Evolutionary conservation across 2,113 vertebrate genomes (phyloP).

Genomic region (Larimichthys polyactis): DNA sequence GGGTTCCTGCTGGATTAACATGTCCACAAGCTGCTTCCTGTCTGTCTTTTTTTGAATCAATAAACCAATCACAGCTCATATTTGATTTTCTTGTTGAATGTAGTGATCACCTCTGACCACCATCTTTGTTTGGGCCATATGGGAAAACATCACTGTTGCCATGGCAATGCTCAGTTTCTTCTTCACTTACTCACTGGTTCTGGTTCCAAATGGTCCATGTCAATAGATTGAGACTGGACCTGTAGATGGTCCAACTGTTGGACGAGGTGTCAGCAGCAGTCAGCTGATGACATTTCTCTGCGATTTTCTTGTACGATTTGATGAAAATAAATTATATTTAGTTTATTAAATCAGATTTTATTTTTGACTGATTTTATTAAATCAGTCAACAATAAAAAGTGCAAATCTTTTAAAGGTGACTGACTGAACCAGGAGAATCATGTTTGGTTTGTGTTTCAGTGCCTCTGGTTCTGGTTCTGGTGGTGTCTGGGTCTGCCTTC

Average conservation of each 20-base stretch:
- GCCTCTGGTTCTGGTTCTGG: conserved; percentile 25
- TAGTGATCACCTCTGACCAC: not conserved
- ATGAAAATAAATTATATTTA: no score
- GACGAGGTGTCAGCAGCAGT: no score
- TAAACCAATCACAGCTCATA: not conserved
- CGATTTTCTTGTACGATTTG: no score
- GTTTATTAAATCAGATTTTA: no score
- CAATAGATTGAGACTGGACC: not conserved
- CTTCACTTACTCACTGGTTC: not conserved
- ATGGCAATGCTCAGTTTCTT: not conserved
- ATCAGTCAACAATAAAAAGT: no score
- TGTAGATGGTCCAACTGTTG: not conserved
- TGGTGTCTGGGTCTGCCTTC: conserved; percentile 76
- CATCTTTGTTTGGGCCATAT: not conserved
- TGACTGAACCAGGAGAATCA: no score
- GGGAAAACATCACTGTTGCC: not conserved
- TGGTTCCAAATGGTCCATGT: not conserved
- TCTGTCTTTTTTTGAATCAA: not conserved
- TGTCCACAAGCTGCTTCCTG: not conserved
- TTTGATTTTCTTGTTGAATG: not conserved
- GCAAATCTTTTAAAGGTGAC: no score
- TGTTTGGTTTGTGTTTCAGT: no score
- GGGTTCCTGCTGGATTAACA: not conserved
- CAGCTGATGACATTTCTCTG: no score
- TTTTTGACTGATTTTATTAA: no score